phyloP scores from a whole-genome alignment of 1,140 invertebrate species.

The Formica exsecta region DNA sequence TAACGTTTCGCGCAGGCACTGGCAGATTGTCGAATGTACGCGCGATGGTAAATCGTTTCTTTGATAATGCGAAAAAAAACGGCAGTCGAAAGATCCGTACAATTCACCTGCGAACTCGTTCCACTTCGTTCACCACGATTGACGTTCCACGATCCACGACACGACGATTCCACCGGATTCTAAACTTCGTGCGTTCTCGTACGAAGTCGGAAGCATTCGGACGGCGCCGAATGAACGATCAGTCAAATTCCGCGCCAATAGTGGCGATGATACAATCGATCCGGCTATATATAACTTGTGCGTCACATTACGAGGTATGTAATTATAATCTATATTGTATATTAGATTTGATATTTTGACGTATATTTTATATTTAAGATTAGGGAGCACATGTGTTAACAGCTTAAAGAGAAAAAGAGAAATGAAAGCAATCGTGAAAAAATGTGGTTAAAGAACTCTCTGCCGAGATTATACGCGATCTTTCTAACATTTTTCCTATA shows the following conservation, averaged over 20 bases:
- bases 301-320: background rate
- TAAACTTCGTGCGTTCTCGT: background rate
- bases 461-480: no score
- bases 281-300: conserved; percentile 28
- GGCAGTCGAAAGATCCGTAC: background rate
- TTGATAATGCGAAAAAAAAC: background rate
- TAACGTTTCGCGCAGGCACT: background rate
- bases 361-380: no score
- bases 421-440: no score
- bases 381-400: no score
- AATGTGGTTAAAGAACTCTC: no score
- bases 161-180: background rate
- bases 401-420: no score
- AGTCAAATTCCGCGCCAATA: background rate
- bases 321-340: background rate
- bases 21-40: no score
- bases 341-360: background rate
- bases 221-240: background rate
- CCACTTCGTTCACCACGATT: conserved; percentile 9
- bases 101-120: background rate
- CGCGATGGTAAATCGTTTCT: background rate
- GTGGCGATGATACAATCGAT: background rate
- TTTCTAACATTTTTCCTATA: no score
- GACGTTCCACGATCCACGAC: background rate
- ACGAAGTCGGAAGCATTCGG: background rate